Conservation (phyloP, 2,888 invertebrate species). For the Platycheirus rosarum region DNA sequence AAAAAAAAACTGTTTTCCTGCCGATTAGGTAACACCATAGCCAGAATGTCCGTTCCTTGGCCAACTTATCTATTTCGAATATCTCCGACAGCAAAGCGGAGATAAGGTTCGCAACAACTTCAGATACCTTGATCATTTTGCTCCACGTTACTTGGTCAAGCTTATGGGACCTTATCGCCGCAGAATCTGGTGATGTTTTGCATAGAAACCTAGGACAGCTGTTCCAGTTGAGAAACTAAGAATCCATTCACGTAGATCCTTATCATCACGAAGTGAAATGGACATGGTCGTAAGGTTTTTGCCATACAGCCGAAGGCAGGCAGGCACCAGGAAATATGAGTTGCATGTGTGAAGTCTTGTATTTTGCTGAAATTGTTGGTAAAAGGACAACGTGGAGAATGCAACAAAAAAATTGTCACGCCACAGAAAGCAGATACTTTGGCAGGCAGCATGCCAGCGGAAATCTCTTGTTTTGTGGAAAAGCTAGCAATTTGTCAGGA, state of each 20-base stretch:
- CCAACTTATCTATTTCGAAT: conserved; percentile 48
- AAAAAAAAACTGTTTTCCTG: conserved; percentile 20
- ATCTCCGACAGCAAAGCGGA: conserved; percentile 68
- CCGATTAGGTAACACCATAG: conserved; percentile 65
- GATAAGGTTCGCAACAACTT: conserved; percentile 58
- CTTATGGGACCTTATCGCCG: conserved; percentile 40
- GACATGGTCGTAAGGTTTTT: conserved; percentile 53
- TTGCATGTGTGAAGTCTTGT: conserved; percentile 66
- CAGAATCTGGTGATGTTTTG: conserved; percentile 59
- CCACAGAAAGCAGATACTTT: conserved; percentile 44
- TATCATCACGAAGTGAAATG: conserved; percentile 56
- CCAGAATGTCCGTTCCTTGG: conserved; percentile 45
- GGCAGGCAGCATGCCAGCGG: conserved; percentile 39
- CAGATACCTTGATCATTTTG: conserved; percentile 66
- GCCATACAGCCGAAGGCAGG: conserved; percentile 19
- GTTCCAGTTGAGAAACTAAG: conserved; percentile 43
- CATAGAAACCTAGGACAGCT: conserved; percentile 50
- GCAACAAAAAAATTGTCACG: conserved; percentile 30
- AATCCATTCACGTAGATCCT: conserved; percentile 60
- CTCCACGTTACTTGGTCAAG: conserved; percentile 30
- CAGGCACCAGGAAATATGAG: conserved; percentile 67
- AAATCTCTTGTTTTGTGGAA: conserved; percentile 67
- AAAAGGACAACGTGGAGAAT: conserved; percentile 13
- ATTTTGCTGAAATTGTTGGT: neutral
- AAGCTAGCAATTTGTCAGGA: conserved; percentile 65